Percentiles rank a stretch among this genome's conserved stretches.
Evolutionary conservation across 2,113 vertebrate genomes (phyloP).

Genomic region (Stegastes partitus): DNA sequence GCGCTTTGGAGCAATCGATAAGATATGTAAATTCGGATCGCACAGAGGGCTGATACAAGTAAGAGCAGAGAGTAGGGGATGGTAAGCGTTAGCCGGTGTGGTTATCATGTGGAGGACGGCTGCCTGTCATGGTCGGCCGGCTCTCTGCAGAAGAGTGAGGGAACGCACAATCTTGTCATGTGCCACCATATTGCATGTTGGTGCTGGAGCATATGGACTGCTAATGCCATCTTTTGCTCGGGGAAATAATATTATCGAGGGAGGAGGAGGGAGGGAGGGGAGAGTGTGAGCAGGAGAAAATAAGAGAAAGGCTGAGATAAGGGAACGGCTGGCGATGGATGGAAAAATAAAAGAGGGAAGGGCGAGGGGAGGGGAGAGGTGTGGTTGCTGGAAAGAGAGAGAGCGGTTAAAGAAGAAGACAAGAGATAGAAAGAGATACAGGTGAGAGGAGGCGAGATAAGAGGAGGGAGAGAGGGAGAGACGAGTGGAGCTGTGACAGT

Average conservation of each 20-base stretch:
- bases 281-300: background rate
- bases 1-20: background rate
- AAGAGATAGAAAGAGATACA: conserved; percentile 36
- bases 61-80: background rate
- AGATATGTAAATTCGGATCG: conserved; percentile 23
- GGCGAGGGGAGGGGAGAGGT: conserved; percentile 8
- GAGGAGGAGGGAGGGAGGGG: background rate
- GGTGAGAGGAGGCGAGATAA: conserved; percentile 51
- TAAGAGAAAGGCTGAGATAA: conserved; percentile 37
- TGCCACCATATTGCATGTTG: conserved; percentile 66
- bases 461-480: conserved; percentile 16
- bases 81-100: conserved; percentile 6
- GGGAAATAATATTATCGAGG: conserved; percentile 57
- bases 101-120: conserved; percentile 42
- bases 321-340: conserved; percentile 22
- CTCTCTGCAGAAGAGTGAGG: conserved; percentile 20
- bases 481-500: conserved; percentile 58
- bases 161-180: conserved; percentile 67
- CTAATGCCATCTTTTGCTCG: conserved; percentile 58
- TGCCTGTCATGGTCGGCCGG: conserved; percentile 56
- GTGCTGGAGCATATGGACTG: conserved; percentile 57
- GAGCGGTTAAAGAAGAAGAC: background rate
- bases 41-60: background rate
- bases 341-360: conserved; percentile 9
- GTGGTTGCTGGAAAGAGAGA: conserved; percentile 19